A percentile compares a stretch with the other conserved stretches of the same genome.
These are phyloP conservation scores for Formicarius rufipectus DNA, from an alignment of 2,113 vertebrate species.

Conservation along the genomic window DNA sequence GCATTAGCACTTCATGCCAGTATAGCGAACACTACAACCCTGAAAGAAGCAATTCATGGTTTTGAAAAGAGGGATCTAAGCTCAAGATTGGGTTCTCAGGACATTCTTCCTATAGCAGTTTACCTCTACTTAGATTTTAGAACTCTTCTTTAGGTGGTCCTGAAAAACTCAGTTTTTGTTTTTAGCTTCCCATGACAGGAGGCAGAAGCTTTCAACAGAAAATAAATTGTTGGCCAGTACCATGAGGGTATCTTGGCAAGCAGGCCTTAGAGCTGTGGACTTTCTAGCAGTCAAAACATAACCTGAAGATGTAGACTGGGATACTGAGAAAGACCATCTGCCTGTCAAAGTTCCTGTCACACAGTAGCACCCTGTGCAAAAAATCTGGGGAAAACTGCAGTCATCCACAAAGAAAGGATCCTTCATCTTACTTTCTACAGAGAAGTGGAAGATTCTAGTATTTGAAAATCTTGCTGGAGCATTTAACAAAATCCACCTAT, in stretches of 20 bases:
- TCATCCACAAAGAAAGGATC: not conserved
- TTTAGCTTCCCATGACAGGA: not conserved
- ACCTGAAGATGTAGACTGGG: not conserved
- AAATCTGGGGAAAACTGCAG: not conserved
- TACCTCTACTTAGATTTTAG: not conserved
- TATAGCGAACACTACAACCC: not conserved
- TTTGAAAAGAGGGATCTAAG: not conserved
- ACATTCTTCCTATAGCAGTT: not conserved
- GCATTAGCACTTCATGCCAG: not conserved
- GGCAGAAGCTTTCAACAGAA: not conserved
- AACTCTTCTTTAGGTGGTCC: not conserved
- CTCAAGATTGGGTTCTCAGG: not conserved
- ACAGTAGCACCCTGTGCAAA: not conserved
- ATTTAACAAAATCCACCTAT: not conserved
- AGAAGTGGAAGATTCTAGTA: not conserved
- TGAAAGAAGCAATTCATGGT: not conserved
- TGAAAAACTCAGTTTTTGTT: not conserved
- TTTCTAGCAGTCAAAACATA: not conserved
- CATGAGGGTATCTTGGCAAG: not conserved
- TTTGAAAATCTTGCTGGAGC: not conserved
- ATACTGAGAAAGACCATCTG: not conserved
- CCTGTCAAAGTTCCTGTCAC: not conserved
- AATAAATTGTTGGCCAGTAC: not conserved
- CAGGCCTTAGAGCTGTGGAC: not conserved
- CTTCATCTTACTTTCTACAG: not conserved